Evolutionary conservation across 2,113 vertebrate species (phyloP).

Genomic region (Hemicordylus capensis): DNA sequence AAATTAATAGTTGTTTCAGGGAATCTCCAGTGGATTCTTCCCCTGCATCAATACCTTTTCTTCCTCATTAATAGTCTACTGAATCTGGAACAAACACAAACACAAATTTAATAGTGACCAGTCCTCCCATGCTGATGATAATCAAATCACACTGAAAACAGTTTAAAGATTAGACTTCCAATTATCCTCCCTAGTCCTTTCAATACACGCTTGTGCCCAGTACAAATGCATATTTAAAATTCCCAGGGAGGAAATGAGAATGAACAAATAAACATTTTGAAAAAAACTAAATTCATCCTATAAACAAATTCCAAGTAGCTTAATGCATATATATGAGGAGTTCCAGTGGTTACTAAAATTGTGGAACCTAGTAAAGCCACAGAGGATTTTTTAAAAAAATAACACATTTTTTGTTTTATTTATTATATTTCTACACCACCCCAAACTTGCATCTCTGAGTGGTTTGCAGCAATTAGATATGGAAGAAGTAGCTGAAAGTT

Average conservation of each 20-base stretch:
- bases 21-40: background rate
- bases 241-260: background rate
- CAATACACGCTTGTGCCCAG: background rate
- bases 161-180: background rate
- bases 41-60: background rate
- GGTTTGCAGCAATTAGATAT: background rate
- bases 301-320: background rate
- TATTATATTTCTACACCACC: no score
- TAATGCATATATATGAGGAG: no score
- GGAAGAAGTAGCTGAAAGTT: background rate
- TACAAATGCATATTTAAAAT: background rate
- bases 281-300: background rate
- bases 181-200: background rate
- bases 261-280: background rate
- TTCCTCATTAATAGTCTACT: background rate
- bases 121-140: background rate
- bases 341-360: background rate
- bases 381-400: background rate
- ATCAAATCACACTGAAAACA: slow-evolving; percentile 9
- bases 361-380: background rate
- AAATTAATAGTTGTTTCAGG: background rate
- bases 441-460: no score
- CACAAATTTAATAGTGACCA: background rate
- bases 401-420: no score
- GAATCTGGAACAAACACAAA: background rate